Conservation (phyloP, 2,113 vertebrate species). For the Isurus oxyrinchus region DNA sequence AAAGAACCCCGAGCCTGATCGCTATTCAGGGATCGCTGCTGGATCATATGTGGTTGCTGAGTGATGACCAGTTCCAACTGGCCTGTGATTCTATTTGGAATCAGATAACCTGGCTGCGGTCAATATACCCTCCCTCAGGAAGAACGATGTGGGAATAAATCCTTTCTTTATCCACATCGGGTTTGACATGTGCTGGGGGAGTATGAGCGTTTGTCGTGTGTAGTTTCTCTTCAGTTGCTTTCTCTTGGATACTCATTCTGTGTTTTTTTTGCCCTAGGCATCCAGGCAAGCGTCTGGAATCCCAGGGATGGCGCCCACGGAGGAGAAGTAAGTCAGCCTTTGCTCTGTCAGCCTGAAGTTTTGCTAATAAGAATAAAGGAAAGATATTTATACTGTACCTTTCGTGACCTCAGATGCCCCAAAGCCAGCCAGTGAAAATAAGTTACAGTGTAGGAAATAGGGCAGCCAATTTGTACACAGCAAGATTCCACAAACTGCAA, state of each 20-base stretch:
- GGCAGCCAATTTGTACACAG: background rate
- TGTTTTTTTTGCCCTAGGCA: constrained; percentile 57
- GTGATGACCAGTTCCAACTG: background rate
- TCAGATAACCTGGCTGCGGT: background rate
- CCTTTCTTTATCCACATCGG: background rate
- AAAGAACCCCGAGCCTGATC: background rate
- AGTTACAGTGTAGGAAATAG: background rate
- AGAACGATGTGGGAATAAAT: background rate
- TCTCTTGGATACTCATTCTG: background rate
- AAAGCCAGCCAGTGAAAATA: background rate
- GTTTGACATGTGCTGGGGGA: background rate
- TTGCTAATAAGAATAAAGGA: background rate
- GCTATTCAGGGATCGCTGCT: background rate
- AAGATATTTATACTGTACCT: background rate
- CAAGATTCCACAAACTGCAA: background rate
- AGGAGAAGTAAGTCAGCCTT: constrained; percentile 77
- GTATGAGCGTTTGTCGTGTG: background rate
- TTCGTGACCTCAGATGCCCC: background rate
- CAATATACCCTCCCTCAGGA: background rate
- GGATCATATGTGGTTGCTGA: background rate
- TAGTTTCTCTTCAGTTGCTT: background rate
- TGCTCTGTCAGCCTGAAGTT: background rate
- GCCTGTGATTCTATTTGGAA: background rate
- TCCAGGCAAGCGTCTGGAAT: constrained; percentile 83
- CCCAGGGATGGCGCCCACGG: constrained; percentile 82